Evolutionary conservation across 2,113 vertebrate genomes (phyloP).

Genomic region (Chloropsis hardwickii): DNA sequence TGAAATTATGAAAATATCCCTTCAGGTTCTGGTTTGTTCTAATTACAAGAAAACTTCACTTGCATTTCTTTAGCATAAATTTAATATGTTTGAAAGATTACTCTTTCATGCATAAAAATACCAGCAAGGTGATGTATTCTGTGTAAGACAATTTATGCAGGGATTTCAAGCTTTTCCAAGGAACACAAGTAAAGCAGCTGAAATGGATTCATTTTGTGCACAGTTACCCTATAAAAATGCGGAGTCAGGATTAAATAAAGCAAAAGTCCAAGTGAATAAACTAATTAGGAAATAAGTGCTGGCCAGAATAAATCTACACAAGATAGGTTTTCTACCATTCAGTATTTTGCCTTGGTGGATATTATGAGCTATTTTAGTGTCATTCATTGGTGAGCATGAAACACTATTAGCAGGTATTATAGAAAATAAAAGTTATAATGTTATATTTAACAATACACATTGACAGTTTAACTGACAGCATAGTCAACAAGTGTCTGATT

Average conservation of each 20-base stretch:
- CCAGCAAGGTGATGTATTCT: neutral
- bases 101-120: neutral
- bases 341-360: neutral
- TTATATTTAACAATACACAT: neutral
- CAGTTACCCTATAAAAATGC: neutral
- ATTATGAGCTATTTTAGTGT: neutral
- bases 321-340: neutral
- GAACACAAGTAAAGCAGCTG: neutral
- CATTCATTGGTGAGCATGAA: neutral
- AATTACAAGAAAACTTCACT: neutral
- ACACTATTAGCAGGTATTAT: neutral
- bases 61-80: neutral
- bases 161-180: neutral
- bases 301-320: neutral
- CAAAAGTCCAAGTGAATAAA: neutral
- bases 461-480: neutral
- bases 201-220: neutral
- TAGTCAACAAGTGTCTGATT: neutral
- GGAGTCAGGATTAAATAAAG: neutral
- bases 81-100: neutral
- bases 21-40: neutral
- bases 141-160: neutral
- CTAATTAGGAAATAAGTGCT: neutral
- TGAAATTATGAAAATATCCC: conserved; percentile 31
- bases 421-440: neutral